Evolutionary conservation across 2,797 vertebrate species (phyloP).

Genomic region (Hydrophis major): DNA sequence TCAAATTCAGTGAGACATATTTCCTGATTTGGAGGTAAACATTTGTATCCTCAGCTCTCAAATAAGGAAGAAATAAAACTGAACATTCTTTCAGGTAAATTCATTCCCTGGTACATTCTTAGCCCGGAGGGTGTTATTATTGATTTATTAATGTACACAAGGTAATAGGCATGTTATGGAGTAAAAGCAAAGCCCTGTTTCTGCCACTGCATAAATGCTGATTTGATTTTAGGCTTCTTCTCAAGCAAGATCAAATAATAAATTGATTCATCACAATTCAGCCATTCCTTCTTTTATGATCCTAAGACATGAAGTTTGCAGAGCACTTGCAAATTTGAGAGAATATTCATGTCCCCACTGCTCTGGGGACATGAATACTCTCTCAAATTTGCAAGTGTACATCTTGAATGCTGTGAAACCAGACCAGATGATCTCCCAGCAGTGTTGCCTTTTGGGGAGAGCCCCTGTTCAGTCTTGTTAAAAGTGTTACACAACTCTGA

Average conservation of each 20-base stretch:
- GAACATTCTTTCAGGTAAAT: neutral
- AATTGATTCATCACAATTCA: neutral
- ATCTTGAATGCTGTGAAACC: neutral
- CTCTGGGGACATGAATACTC: neutral
- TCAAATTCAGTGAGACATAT: neutral
- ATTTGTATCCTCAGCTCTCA: neutral
- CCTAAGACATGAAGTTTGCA: neutral
- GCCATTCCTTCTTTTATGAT: neutral
- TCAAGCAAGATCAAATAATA: neutral
- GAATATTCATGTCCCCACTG: no score
- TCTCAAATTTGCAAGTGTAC: neutral
- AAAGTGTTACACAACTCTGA: neutral
- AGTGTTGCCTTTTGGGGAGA: neutral
- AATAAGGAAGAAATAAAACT: neutral
- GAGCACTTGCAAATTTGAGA: neutral
- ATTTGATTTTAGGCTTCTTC: conserved; percentile 8
- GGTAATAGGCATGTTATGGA: conserved; percentile 1
- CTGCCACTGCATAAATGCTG: neutral
- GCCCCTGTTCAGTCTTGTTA: neutral
- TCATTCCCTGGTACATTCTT: neutral
- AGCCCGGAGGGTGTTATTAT: neutral
- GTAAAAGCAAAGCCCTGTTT: neutral
- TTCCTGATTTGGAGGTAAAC: neutral
- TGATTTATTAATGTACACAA: conserved; percentile 5
- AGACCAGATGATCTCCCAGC: neutral